A percentile compares a stretch with the other conserved stretches of the same genome.
These are phyloP conservation scores for Rhagoletis zephyria DNA, from an alignment of 1,140 invertebrate species.

Conservation along the genomic window DNA sequence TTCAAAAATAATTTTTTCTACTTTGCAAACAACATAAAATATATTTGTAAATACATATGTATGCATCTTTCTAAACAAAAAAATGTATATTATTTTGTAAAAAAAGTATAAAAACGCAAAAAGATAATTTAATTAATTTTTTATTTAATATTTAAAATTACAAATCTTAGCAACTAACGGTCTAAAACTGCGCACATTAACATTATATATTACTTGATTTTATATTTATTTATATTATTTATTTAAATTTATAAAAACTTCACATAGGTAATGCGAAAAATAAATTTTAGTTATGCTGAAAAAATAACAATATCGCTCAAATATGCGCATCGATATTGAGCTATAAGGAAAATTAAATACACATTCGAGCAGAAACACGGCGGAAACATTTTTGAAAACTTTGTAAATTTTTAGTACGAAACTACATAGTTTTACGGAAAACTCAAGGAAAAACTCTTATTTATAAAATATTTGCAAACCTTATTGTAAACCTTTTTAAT, in stretches of 20 bases:
- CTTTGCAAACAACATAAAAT: too few species aligned
- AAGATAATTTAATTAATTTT: constrained; percentile 3
- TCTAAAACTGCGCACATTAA: constrained; percentile 32
- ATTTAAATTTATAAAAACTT: constrained; percentile 22
- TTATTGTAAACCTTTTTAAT: too few species aligned
- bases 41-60: too few species aligned
- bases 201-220: neutral
- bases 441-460: too few species aligned
- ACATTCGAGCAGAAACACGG: too few species aligned
- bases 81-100: neutral
- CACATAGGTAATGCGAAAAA: neutral
- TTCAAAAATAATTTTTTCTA: too few species aligned
- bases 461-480: too few species aligned
- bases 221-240: neutral
- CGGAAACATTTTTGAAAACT: too few species aligned
- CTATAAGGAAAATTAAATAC: too few species aligned
- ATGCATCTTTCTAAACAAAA: too few species aligned
- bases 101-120: neutral
- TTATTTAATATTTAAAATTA: constrained; percentile 44
- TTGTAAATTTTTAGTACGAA: too few species aligned
- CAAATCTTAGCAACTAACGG: constrained; percentile 16
- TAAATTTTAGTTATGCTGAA: neutral
- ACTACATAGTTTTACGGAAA: neutral
- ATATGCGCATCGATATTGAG: neutral
- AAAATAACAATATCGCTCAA: neutral